phyloP scores from a whole-genome alignment of 2,113 vertebrate genomes.

The Progne subis region DNA sequence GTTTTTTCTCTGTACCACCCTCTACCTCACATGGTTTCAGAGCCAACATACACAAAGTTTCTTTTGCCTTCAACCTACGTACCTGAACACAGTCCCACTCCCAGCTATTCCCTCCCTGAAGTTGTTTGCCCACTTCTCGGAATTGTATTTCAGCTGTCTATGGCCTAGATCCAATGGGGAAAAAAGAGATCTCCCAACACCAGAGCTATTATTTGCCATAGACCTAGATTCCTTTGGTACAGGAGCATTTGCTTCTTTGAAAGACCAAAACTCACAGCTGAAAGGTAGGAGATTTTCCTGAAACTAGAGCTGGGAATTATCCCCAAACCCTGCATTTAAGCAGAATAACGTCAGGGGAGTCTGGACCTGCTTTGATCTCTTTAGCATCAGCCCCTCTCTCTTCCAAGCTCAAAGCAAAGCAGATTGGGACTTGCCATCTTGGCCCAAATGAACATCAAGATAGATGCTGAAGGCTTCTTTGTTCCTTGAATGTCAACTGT shows the following conservation, averaged over 20 bases:
- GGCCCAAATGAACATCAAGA: slow-evolving; percentile 48
- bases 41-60: slow-evolving; percentile 60
- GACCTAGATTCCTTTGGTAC: background rate
- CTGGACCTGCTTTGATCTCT: slow-evolving; percentile 47
- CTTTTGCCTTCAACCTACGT: slow-evolving; percentile 57
- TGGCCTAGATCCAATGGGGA: background rate
- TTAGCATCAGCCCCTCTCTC: slow-evolving; percentile 24
- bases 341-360: slow-evolving; percentile 1
- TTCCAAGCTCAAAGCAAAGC: slow-evolving; percentile 44
- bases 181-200: background rate
- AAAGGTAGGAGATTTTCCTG: background rate
- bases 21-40: slow-evolving; percentile 53
- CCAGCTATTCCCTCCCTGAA: slow-evolving; percentile 11
- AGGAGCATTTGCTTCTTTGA: background rate
- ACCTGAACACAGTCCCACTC: slow-evolving; percentile 27
- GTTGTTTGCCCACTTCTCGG: slow-evolving; percentile 14
- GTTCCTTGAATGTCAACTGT: slow-evolving; percentile 59
- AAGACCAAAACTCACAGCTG: background rate
- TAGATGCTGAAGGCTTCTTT: slow-evolving; percentile 51
- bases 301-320: background rate
- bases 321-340: background rate
- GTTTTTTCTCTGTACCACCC: slow-evolving; percentile 55
- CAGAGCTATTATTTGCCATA: background rate
- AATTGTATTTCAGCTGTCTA: background rate
- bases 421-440: slow-evolving; percentile 56